phyloP scores from a whole-genome alignment of 1,140 invertebrate genomes.

The Metopolophium dirhodum region DNA sequence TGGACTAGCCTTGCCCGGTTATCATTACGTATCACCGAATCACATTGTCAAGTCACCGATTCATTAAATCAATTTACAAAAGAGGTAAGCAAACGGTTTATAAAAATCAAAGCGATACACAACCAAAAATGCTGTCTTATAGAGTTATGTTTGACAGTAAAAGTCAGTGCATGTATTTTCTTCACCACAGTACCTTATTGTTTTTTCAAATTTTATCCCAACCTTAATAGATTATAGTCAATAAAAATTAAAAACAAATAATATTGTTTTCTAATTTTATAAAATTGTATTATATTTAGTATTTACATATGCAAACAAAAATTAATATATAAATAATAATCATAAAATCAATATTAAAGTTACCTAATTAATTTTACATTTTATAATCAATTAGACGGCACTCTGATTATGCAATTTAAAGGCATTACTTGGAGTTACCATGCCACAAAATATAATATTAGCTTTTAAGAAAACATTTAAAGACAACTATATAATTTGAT shows the following conservation, averaged over 20 bases:
- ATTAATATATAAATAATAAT: too few species aligned
- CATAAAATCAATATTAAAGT: too few species aligned
- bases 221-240: neutral
- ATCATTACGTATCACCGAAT: conserved; percentile 89
- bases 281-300: too few species aligned
- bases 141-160: neutral
- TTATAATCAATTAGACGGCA: neutral
- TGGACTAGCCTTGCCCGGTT: conserved; percentile 84
- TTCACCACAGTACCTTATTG: neutral
- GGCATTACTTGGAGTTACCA: neutral
- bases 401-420: neutral
- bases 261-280: too few species aligned
- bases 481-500: too few species aligned
- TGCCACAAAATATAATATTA: too few species aligned
- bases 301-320: too few species aligned
- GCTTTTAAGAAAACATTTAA: too few species aligned
- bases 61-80: conserved; percentile 69
- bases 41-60: conserved; percentile 90
- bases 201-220: neutral
- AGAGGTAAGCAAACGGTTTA: conserved; percentile 4
- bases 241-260: neutral
- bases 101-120: neutral
- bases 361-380: neutral
- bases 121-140: neutral
- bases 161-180: neutral